Conservation (phyloP, 2,888 invertebrate genomes). For the Scaptomyza reducta region DNA sequence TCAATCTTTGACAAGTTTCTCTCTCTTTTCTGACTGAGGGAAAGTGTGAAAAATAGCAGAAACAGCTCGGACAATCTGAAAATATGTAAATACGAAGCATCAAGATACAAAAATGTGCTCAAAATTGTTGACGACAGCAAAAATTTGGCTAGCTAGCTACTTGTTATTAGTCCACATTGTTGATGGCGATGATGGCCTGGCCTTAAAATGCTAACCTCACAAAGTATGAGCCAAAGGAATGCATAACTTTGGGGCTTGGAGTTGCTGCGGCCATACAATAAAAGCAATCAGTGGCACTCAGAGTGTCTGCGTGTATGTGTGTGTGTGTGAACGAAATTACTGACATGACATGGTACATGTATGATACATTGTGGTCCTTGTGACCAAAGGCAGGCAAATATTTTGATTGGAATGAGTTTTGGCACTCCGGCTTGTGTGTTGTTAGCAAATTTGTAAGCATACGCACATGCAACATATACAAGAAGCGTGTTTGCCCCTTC, state of each 20-base stretch:
- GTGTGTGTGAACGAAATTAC: slow-evolving; percentile 55
- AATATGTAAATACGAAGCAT: slow-evolving; percentile 15
- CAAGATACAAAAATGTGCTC: slow-evolving; percentile 7
- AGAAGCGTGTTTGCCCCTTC: slow-evolving; percentile 1
- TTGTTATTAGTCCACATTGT: slow-evolving; percentile 8
- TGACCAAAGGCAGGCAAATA: slow-evolving; percentile 28
- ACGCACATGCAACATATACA: background rate
- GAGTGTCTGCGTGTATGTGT: slow-evolving; percentile 29
- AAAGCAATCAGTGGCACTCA: slow-evolving; percentile 52
- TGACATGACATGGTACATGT: slow-evolving; percentile 51
- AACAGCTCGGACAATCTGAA: slow-evolving; percentile 10
- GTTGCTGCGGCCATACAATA: slow-evolving; percentile 31
- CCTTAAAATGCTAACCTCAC: slow-evolving; percentile 16
- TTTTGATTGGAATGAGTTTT: slow-evolving; percentile 10
- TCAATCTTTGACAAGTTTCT: background rate
- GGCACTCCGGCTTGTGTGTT: slow-evolving; percentile 9
- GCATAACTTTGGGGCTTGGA: background rate
- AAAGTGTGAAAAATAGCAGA: background rate
- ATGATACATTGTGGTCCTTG: slow-evolving; percentile 30
- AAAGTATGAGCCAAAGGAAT: slow-evolving; percentile 12
- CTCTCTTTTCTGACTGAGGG: background rate
- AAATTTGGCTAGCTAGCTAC: slow-evolving; percentile 13
- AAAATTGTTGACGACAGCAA: slow-evolving; percentile 16
- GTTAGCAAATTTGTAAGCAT: slow-evolving; percentile 33
- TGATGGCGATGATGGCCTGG: background rate